Conservation (phyloP, 2,888 invertebrate genomes). For the Drosophila paucipuncta region DNA sequence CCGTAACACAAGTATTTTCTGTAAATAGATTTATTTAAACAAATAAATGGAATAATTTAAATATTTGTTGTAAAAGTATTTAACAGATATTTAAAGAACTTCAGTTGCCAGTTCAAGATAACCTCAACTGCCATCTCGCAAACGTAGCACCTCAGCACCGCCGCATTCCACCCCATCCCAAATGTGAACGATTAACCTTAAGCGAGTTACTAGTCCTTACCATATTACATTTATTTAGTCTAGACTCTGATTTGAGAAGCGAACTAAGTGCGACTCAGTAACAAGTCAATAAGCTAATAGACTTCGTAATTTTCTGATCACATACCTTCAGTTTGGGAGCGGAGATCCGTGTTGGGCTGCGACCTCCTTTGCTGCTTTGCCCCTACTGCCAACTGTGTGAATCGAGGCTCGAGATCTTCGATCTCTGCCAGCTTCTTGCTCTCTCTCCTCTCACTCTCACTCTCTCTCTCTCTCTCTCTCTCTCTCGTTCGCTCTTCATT, state of each 20-base stretch:
- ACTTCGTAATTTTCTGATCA: not conserved
- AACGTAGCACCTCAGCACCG: not conserved
- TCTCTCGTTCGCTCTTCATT: not conserved
- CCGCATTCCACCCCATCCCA: not conserved
- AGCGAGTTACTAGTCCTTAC: not conserved
- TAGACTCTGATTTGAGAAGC: not conserved
- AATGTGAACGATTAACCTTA: not conserved
- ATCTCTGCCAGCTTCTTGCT: constrained; percentile 11
- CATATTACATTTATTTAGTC: not conserved
- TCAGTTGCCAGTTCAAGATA: not conserved
- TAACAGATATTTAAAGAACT: not conserved
- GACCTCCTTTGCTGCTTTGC: constrained; percentile 22
- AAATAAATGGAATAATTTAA: not conserved
- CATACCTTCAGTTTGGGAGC: constrained; percentile 17
- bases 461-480: not conserved
- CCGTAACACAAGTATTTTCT: no score
- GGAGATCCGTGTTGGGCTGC: constrained; percentile 5
- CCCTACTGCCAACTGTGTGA: constrained; percentile 20
- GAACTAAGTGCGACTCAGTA: not conserved
- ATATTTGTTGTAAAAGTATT: not conserved
- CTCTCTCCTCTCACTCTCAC: not conserved
- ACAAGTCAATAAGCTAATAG: not conserved
- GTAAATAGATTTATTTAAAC: not conserved
- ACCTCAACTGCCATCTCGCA: not conserved
- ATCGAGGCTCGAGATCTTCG: constrained; percentile 7